These are phyloP conservation scores for Rhadina sibilatrix DNA, from an alignment of 2,113 vertebrate species.

Conservation along the genomic window DNA sequence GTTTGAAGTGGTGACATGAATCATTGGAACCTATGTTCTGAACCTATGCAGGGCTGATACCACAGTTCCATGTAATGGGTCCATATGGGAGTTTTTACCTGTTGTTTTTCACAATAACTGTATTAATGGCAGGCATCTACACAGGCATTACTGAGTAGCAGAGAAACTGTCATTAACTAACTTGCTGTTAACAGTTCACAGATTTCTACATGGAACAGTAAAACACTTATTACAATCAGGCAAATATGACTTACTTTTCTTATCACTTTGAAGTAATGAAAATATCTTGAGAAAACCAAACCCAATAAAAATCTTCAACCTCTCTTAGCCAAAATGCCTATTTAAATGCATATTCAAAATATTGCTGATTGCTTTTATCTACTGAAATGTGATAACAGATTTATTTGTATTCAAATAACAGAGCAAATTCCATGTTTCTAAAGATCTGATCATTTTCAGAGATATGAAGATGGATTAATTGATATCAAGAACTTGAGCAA, in stretches of 20 bases:
- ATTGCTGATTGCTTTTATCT: neutral
- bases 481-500: neutral
- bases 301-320: neutral
- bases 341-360: neutral
- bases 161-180: neutral
- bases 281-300: neutral
- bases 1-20: neutral
- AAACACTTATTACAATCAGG: neutral
- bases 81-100: neutral
- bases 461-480: neutral
- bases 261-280: neutral
- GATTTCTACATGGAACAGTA: neutral
- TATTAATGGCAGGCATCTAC: neutral
- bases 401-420: neutral
- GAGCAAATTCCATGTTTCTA: neutral
- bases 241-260: neutral
- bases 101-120: neutral
- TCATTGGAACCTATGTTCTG: neutral
- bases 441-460: neutral
- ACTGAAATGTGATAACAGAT: neutral
- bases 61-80: neutral
- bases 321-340: neutral
- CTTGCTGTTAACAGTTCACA: neutral
- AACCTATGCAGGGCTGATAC: neutral
- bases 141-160: neutral